Conservation (phyloP, 1,140 invertebrate genomes). For the Drosophila gunungcola region DNA sequence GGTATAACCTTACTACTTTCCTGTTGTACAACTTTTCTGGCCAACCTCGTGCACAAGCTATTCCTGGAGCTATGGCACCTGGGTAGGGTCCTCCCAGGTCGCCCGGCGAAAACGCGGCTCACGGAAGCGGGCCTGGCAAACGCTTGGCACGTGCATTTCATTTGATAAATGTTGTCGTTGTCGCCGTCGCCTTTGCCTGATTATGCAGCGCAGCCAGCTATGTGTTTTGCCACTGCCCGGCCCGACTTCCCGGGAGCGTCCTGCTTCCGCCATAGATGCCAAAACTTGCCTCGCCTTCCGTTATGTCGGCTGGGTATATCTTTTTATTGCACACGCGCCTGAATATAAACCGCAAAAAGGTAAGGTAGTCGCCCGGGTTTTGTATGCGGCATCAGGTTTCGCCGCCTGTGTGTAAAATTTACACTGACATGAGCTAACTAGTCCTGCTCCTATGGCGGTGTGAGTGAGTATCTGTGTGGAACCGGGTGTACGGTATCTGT, state of each 20-base stretch:
- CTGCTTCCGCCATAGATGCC: slow-evolving; percentile 49
- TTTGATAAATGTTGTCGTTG: slow-evolving; percentile 76
- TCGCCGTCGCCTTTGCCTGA: slow-evolving; percentile 67
- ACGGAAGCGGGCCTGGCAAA: slow-evolving; percentile 69
- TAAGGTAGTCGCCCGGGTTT: slow-evolving; percentile 17
- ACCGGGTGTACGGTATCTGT: slow-evolving; percentile 11
- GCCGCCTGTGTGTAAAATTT: slow-evolving; percentile 72
- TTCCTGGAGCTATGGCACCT: slow-evolving; percentile 15
- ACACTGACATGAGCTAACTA: slow-evolving; percentile 79
- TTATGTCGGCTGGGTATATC: slow-evolving; percentile 58
- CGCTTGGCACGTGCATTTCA: slow-evolving; percentile 78
- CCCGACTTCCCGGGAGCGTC: slow-evolving; percentile 3
- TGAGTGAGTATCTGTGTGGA: slow-evolving; percentile 24
- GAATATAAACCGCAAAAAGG: slow-evolving; percentile 71
- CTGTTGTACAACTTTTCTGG: not conserved
- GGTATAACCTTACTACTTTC: no score
- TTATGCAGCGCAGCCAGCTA: slow-evolving; percentile 63
- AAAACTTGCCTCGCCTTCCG: slow-evolving; percentile 69
- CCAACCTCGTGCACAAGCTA: slow-evolving; percentile 13
- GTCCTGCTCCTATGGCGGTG: slow-evolving; percentile 43
- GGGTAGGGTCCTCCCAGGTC: no score
- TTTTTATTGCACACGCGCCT: slow-evolving; percentile 74
- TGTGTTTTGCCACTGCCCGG: slow-evolving; percentile 11
- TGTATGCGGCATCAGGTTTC: slow-evolving; percentile 77
- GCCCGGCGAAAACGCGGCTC: slow-evolving; percentile 31